A percentile compares a stretch with the other conserved stretches of the same genome.
phyloP scores from a whole-genome alignment of 2,797 vertebrate genomes.

The Pogonophryne albipinna region DNA sequence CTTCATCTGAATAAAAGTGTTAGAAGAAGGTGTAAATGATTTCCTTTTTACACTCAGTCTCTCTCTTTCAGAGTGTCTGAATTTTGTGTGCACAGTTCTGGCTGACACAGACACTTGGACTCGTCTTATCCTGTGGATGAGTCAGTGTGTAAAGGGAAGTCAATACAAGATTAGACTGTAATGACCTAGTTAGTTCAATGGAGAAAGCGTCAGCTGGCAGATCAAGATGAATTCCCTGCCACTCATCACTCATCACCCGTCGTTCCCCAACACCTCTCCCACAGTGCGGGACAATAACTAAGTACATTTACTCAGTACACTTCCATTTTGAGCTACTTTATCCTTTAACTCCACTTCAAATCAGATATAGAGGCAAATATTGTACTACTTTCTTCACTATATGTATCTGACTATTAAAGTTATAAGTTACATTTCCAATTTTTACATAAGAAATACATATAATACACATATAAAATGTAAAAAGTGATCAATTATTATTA shows the following conservation, averaged over 20 bases:
- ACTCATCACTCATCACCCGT: slow-evolving; percentile 62
- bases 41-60: slow-evolving; percentile 49
- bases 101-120: slow-evolving; percentile 74
- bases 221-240: slow-evolving; percentile 75
- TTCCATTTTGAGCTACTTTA: background rate
- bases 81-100: slow-evolving; percentile 60
- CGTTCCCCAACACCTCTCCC: slow-evolving; percentile 47
- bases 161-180: slow-evolving; percentile 75
- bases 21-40: slow-evolving; percentile 63
- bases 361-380: background rate
- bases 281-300: slow-evolving; percentile 1
- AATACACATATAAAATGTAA: no score
- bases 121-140: slow-evolving; percentile 72
- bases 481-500: no score
- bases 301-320: slow-evolving; percentile 10
- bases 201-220: slow-evolving; percentile 65
- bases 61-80: slow-evolving; percentile 51
- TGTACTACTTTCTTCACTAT: background rate
- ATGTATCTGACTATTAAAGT: slow-evolving; percentile 2
- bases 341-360: background rate
- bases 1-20: slow-evolving; percentile 39
- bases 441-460: background rate
- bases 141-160: slow-evolving; percentile 74
- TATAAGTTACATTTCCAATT: background rate
- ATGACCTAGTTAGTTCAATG: slow-evolving; percentile 76